Evolutionary conservation across 2,797 vertebrate species (phyloP).

Genomic region (Danionella dracula): DNA sequence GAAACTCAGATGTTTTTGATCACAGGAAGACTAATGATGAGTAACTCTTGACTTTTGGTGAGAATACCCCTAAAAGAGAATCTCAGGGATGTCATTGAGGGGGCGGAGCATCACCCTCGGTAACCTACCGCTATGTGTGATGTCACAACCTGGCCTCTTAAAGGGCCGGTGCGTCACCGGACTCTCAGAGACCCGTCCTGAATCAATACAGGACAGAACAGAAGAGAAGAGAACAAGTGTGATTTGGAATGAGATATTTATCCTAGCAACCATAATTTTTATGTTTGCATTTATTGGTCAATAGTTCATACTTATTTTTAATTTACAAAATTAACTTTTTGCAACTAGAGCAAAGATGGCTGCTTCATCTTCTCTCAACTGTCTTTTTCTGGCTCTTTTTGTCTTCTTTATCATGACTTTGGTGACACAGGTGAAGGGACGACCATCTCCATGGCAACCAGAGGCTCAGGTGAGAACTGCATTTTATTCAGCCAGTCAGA

Average conservation of each 20-base stretch:
- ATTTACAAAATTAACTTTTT: too few relatives aligned
- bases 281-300: too few relatives aligned
- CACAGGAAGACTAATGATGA: too few relatives aligned
- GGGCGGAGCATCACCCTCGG: constrained; percentile 22
- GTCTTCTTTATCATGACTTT: constrained; percentile 48
- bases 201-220: constrained; percentile 45
- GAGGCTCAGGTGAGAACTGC: constrained; percentile 54
- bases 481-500: background rate
- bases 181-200: constrained; percentile 42
- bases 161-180: background rate
- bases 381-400: constrained; percentile 16
- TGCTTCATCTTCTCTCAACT: constrained; percentile 28
- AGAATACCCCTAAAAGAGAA: too few relatives aligned
- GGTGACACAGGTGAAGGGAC: constrained; percentile 38
- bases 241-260: background rate
- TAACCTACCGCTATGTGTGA: constrained; percentile 41
- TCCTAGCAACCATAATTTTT: background rate
- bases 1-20: too few relatives aligned
- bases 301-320: too few relatives aligned
- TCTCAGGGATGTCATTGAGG: background rate
- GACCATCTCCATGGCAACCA: constrained; percentile 34
- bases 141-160: constrained; percentile 37
- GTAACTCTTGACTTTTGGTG: too few relatives aligned
- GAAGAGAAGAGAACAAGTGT: background rate
- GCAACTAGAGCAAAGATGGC: constrained; percentile 49